Evolutionary conservation across 1,140 invertebrate genomes (phyloP), one percentile per base, ranked within the genome.

Genomic region (Dolichoris vasculosae): DNA sequence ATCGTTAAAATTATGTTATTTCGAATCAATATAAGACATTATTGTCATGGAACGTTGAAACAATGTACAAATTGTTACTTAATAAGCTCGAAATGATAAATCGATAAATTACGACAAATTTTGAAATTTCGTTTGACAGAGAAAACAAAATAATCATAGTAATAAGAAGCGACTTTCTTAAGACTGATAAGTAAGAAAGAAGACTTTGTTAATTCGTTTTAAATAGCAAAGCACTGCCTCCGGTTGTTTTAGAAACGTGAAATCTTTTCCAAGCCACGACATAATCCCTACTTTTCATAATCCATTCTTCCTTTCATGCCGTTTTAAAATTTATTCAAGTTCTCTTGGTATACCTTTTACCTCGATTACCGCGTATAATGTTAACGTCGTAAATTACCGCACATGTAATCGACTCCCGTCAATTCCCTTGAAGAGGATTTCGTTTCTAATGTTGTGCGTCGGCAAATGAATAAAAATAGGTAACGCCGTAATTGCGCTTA

Each of bases 281-380:
- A 48, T 82, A 69, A 48, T 69, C 30, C 17, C 76, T 78, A 20
- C 69, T 73, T 73, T 73, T 75, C 71, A 46, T 46, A n/a, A 46
- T 75, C 30, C 38, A 43, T 64, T 63, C 48, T 80, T 30, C 4
- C n/a, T 67, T 64, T 80, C 51, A 38, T 51, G 43, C 78, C 17
- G 35, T 20, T 30, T 64, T 32, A 71, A 48, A 69, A 69, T 40
- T 59, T 38, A 69, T 69, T 38, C 15, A 9, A 59, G 20, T 26
- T 59, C 23, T 26, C 55, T 59, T 26, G 2, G 23, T 59, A 3
- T 59, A 26, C 26, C 1, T 59, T 59, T 13, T 59, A 9, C 9
- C 2, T 59, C 23, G 23, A 1, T 59, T 26, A 59, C 2, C 55
- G 23, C 55, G 55, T 59, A 59, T 26, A 59, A 59, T 59, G 1